Evolutionary conservation across 2,888 invertebrate species (phyloP).

Genomic region (Metallyticus violacea): DNA sequence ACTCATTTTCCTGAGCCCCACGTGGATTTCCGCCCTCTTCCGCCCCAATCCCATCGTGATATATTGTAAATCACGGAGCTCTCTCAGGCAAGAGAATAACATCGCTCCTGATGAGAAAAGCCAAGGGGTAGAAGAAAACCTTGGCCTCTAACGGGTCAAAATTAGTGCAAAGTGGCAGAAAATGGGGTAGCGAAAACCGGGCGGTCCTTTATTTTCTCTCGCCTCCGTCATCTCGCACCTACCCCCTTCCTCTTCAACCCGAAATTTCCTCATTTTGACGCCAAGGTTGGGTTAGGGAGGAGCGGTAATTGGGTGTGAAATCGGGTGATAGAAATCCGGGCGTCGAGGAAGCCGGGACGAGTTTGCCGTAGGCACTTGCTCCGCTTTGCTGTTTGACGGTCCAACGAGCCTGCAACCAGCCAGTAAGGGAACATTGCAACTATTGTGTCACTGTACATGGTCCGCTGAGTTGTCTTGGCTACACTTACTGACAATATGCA

Average conservation of each 20-base stretch:
- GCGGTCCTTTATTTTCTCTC: background rate
- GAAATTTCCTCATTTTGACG: conserved; percentile 30
- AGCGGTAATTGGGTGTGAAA: conserved; percentile 33
- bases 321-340: conserved; percentile 31
- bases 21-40: background rate
- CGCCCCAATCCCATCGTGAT: background rate
- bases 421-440: background rate
- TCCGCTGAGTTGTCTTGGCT: no score
- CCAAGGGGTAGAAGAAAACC: background rate
- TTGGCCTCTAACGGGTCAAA: conserved; percentile 27
- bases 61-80: conserved; percentile 26
- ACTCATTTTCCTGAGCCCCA: background rate
- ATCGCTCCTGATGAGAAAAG: conserved; percentile 1
- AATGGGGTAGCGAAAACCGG: conserved; percentile 22
- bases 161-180: conserved; percentile 36
- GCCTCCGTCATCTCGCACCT: background rate
- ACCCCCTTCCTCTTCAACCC: conserved; percentile 14
- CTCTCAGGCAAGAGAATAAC: conserved; percentile 17
- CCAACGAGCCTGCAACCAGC: background rate
- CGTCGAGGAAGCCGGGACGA: background rate
- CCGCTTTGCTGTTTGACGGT: background rate
- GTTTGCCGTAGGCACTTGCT: background rate
- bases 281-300: conserved; percentile 9
- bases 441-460: background rate
- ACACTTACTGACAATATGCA: no score